Evolutionary conservation across 2,888 invertebrate species (phyloP).

Genomic region (Sipha maydis): DNA sequence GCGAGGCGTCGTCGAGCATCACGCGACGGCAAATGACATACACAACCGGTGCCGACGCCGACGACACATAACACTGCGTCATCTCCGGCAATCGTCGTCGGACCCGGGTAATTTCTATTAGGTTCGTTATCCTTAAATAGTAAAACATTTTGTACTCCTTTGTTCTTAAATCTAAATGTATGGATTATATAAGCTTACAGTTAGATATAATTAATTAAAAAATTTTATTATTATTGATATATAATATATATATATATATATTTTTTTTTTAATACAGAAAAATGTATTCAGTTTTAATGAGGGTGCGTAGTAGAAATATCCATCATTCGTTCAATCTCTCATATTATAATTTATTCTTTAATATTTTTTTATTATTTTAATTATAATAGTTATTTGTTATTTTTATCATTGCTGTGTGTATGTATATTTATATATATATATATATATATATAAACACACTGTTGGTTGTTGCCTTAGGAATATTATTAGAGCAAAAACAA

Average conservation of each 20-base stretch:
- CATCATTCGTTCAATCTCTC: slow-evolving; percentile 42
- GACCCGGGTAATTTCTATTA: slow-evolving; percentile 58
- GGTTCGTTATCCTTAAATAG: slow-evolving; percentile 32
- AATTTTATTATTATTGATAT: slow-evolving; percentile 8
- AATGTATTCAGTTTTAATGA: slow-evolving; percentile 7
- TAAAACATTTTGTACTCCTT: slow-evolving; percentile 41
- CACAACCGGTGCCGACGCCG: slow-evolving; percentile 66
- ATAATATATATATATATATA: slow-evolving; percentile 24
- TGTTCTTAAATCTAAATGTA: slow-evolving; percentile 30
- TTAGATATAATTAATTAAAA: slow-evolving; percentile 27
- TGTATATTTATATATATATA: neutral
- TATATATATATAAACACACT: slow-evolving; percentile 17
- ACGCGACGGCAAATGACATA: slow-evolving; percentile 81
- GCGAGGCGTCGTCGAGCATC: slow-evolving; percentile 74
- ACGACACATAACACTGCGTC: slow-evolving; percentile 62
- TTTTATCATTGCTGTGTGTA: slow-evolving; percentile 51
- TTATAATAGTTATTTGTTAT: slow-evolving; percentile 58
- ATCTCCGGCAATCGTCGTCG: slow-evolving; percentile 62
- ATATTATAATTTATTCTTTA: slow-evolving; percentile 50
- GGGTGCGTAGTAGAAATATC: slow-evolving; percentile 25
- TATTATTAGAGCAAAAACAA: slow-evolving; percentile 59
- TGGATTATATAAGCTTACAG: slow-evolving; percentile 42
- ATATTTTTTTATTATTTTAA: slow-evolving; percentile 48
- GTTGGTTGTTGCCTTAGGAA: slow-evolving; percentile 60
- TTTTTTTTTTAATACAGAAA: slow-evolving; percentile 18